Evolutionary conservation across 2,888 invertebrate species (phyloP), one percentile per base, ranked within the genome.

Genomic region (Hydraecia micacea): DNA sequence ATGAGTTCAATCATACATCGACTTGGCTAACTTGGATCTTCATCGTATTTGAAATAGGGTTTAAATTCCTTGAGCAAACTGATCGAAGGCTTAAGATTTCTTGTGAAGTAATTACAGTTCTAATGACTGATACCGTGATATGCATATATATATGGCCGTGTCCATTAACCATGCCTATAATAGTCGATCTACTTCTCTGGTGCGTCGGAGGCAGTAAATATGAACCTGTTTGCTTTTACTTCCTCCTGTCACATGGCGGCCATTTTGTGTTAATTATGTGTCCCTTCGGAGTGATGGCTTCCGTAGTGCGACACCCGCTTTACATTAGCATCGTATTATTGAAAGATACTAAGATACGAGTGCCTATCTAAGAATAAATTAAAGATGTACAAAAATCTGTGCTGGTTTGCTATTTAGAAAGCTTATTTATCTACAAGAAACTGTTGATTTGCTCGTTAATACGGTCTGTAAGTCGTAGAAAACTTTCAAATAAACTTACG

Each of bases 221-320:
- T 28, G 49, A 74, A 81, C 85, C 67, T 58, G 81, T 83, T 83
- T 75, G 71, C 84, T 67, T 70, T 71, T 71, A 71, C 71, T 84
- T 84, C 70, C 80, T 49, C 60, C 39, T 81, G 85, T 58, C 81
- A 55, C 15, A 39, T 13, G 46, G 36, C 42, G 42, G 74, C 70
- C 67, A 75, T 80, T 81, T 79, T 73, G 68, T 73, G 67, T 46
- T 80, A 73, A 84, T 66, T 69, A 84, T 65, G 69, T 68, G 46
- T 84, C 39, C 55, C 69, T 80, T 70, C n/a, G 52, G 60, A 82
- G 69, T 66, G 65, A 84, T 70, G 84, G 36, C 71, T 83, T 81
- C 81, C 75, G 75, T 21, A 52, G 67, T 69, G n/a, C 42, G 46
- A 49, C 69, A 55, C 69, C n/a, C 58, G 25, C n/a, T 58, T 49